Percentiles rank a stretch among this genome's conserved stretches.
These are phyloP conservation scores for Dendrocopos noguchii DNA, from an alignment of 2,113 vertebrate genomes.

Conservation along the genomic window DNA sequence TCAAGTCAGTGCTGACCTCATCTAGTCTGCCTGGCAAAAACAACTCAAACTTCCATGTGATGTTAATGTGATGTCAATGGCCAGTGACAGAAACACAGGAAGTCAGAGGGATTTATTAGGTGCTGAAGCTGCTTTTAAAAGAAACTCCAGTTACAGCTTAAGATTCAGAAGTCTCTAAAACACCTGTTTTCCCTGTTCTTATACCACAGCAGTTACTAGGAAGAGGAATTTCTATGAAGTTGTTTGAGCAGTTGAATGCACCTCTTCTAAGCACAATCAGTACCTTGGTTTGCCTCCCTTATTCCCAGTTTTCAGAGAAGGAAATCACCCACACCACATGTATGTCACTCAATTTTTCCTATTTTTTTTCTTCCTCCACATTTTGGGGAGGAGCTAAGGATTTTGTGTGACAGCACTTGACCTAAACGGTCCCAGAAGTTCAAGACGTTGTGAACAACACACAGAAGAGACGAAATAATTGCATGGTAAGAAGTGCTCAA, in stretches of 20 bases:
- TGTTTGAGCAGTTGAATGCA: not conserved
- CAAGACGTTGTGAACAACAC: not conserved
- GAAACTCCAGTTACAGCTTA: not conserved
- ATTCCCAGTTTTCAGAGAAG: not conserved
- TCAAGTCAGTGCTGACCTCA: not conserved
- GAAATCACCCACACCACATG: not conserved
- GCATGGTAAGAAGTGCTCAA: not conserved
- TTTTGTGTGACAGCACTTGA: not conserved
- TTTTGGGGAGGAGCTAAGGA: not conserved
- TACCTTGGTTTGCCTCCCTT: not conserved
- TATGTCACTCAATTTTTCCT: not conserved
- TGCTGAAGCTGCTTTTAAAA: not conserved
- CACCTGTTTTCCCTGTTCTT: not conserved
- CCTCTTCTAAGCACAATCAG: not conserved
- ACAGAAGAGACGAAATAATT: not conserved
- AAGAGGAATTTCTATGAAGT: not conserved
- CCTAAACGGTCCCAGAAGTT: not conserved
- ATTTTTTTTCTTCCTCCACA: not conserved
- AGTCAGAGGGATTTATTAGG: not conserved
- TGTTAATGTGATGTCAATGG: not conserved
- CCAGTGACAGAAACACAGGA: not conserved
- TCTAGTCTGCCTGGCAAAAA: not conserved
- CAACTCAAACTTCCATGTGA: not conserved
- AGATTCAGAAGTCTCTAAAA: not conserved
- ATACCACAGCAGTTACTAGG: not conserved